Base-by-base conservation (phyloP, 1,140 invertebrate genomes). In the Ectropis grisescens region DNA sequence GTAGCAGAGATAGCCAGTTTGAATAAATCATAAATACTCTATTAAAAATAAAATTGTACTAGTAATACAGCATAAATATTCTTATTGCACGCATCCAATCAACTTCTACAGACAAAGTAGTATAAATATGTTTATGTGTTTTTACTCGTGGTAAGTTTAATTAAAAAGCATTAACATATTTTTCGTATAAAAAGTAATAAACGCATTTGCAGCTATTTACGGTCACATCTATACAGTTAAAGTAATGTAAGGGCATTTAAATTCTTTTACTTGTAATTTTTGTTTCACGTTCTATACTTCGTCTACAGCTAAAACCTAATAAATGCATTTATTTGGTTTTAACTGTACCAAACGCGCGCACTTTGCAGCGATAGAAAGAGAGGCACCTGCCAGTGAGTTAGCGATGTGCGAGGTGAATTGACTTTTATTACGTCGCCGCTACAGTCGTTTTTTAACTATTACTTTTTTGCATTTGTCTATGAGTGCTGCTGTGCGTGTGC, bases 61-160 rank as follows among this genome's bases (percentile, higher is more conserved):
- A n/a, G n/a, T n/a, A n/a, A n/a, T n/a, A 33, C 1, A 42, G 46
- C 19, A 37, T 24, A 25, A 33, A 26, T 26, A 22, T 5, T 22
- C 19, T 22, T 22, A 22, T 22, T 4, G 19, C 19, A 22, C 9
- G 9, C 4, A 22, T 22, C 19, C 19, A 9, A 5, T 22, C 19
- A 22, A 9, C 9, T 22, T 22, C 4, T 22, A 22, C 19, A 22
- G 19, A 5, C 9, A 22, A 22, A 22, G 9, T 5, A 22, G 4
- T 5, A 22, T 22, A 22, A 22, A 22, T 22, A 22, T 9, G 19
- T 4, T 22, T 22, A 22, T 5, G 9, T 4, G 4, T 22, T 22
- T 22, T 22, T 22, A 22, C 19, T 5, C 9, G 4, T 22, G 4
- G 9, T 22, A 22, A 22, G 4, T 22, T 22, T 5, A 22, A 22